Evolutionary conservation across 2,113 vertebrate species (phyloP).

Genomic region (Sturnira hondurensis): DNA sequence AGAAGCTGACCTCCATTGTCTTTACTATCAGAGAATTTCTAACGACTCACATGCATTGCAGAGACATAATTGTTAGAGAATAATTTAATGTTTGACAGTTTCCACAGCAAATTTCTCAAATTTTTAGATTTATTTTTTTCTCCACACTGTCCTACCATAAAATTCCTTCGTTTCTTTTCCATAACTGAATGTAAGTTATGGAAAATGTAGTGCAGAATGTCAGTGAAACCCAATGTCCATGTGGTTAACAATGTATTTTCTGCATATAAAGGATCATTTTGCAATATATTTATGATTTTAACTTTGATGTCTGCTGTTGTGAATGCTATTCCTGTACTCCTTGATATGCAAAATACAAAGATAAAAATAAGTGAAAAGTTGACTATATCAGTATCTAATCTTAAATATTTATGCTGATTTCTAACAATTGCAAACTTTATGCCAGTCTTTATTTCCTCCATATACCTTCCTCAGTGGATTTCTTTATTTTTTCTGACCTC

Average conservation of each 20-base stretch:
- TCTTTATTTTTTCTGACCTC: not conserved
- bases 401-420: not conserved
- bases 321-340: not conserved
- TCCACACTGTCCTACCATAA: not conserved
- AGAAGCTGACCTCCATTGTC: conserved; percentile 41
- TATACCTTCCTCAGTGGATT: not conserved
- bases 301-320: not conserved
- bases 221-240: not conserved
- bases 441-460: not conserved
- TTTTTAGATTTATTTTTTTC: not conserved
- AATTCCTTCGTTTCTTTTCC: not conserved
- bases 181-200: too few species aligned
- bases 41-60: not conserved
- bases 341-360: not conserved
- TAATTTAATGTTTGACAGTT: conserved; percentile 44
- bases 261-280: not conserved
- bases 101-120: not conserved
- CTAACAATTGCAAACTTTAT: not conserved
- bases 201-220: not conserved
- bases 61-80: not conserved
- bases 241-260: not conserved
- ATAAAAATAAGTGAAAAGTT: not conserved
- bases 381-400: not conserved
- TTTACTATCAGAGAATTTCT: conserved; percentile 24
- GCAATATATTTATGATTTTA: not conserved